Evolutionary conservation across 2,797 vertebrate species (phyloP), one percentile per base, ranked within the genome.

Genomic region (Myotis vivesi): DNA sequence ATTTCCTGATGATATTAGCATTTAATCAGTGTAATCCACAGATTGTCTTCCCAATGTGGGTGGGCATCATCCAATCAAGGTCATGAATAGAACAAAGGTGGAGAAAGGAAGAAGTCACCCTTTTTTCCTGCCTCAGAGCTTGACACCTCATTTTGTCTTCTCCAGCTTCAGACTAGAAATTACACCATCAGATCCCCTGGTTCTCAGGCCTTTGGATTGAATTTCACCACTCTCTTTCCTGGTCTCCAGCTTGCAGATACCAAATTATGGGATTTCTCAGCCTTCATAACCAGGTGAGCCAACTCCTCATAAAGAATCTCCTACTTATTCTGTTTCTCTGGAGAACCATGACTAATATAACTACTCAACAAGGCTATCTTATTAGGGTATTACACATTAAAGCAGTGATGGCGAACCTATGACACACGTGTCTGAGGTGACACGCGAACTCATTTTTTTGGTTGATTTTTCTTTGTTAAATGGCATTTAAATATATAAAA

Each of bases 351-450:
- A 59, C 13, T 62, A 79, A 62, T 3, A 3, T 8, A 19, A 11
- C 44, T 76, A 5, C 41, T 6, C 20, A 69, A 16, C 0, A 59
- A 6, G n/a, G 3, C 0, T 22, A 10, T 46, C 23, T 33, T 55
- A 0, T 36, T 55, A 82, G 41, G 8, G 7, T 6, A 85, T 19
- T 9, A 12, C 5, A 19, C 23, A 25, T 6, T 38, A 79, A 53
- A 83, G 41, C 36, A 5, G 44, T 44, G 44, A 44, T 44, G 44
- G 44, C 10, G 10, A 44, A 44, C 44, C 2, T 44, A 44, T 44
- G 44, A 44, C 44, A 44, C 44, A 2, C 0, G 44, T 44, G 44
- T 44, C 44, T 11, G 44, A 44, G 10, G 44, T 44, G 44, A 44
- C 44, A 44, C 2, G 44, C 11, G 44, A 44, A 44, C 44, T 44